These are phyloP conservation scores for Aegypius monachus DNA, from an alignment of 2,113 vertebrate genomes.

Conservation along the genomic window DNA sequence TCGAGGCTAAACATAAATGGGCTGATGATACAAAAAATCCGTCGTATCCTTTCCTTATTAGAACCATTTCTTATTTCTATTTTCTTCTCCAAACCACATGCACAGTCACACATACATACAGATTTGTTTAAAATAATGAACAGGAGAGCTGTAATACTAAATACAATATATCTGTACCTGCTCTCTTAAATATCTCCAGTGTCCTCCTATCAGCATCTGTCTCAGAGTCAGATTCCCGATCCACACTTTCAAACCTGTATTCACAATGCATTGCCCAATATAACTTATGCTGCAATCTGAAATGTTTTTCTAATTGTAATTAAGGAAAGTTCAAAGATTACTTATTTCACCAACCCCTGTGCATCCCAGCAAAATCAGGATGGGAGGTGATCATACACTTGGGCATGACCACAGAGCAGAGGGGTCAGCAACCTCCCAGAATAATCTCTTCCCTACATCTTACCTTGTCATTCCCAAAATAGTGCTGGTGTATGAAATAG, in stretches of 20 bases:
- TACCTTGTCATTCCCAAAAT: not conserved
- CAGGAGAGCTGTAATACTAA: not conserved
- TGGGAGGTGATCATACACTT: rapidly evolving
- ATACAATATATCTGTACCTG: not conserved
- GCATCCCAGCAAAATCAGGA: not conserved
- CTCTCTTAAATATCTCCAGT: not conserved
- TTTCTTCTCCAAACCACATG: not conserved
- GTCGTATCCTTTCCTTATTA: constrained; percentile 2
- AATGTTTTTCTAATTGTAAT: not conserved
- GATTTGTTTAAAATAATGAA: not conserved
- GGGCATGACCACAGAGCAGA: not conserved
- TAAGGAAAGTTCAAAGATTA: not conserved
- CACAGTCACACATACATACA: not conserved
- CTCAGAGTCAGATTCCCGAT: not conserved
- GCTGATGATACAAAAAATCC: constrained; percentile 20
- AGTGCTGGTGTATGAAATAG: rapidly evolving
- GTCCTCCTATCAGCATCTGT: not conserved
- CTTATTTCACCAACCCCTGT: not conserved
- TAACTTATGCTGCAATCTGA: not conserved
- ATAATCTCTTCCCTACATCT: not conserved
- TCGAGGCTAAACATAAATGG: not conserved
- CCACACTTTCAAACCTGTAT: rapidly evolving
- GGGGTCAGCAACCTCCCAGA: not conserved
- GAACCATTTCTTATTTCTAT: not conserved
- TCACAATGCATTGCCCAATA: not conserved